Base-by-base conservation (phyloP, 1,140 invertebrate genomes). In the Amphibalanus amphitrite region DNA sequence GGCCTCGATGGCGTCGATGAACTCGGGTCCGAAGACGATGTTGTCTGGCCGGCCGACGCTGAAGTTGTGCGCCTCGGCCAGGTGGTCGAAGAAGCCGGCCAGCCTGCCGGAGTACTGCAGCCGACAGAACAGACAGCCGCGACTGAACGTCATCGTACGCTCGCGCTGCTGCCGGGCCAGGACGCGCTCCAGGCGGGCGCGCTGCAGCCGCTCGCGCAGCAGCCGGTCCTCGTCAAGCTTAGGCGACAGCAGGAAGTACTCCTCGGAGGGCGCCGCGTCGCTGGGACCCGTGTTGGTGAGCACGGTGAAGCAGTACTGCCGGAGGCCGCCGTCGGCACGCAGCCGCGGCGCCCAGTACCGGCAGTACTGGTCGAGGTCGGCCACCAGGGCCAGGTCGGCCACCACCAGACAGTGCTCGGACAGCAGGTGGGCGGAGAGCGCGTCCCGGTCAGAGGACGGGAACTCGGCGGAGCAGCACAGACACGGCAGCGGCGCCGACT, bases 31-130 rank as follows among this genome's bases (percentile, higher is more conserved):
- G 76, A 89, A 93, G 28, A 93, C 90, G 65, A 95, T 81, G 80
- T 95, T 95, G 75, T 95, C 90, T 1, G 91, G 87, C 78, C 89
- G 89, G 1, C 93, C 93, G 68, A 97, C 83, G 76, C 90, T 87
- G 73, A 95, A 86, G 78, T 92, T 92, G 76, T 97, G 93, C 77
- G 91, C 87, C 72, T 85, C 82, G 73, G 85, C 86, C 73, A 97
- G 82, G 81, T 97, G 93, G 72, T 88, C 86, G 29, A 97, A 79
- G 77, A 92, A 89, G 67, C 81, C 82, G 15, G 83, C 91, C 82
- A 15, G 85, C 84, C 20, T 84, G 86, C 70, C 78, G 74, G 78
- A 76, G 76, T 84, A 82, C 74, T 83, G 78, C 47, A 81, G 79
- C 73, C 86, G 84, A 80, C 93, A 95, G 77, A 94, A 93, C 15